phyloP scores from a whole-genome alignment of 2,113 vertebrate species.

The Megaceryle torquata region DNA sequence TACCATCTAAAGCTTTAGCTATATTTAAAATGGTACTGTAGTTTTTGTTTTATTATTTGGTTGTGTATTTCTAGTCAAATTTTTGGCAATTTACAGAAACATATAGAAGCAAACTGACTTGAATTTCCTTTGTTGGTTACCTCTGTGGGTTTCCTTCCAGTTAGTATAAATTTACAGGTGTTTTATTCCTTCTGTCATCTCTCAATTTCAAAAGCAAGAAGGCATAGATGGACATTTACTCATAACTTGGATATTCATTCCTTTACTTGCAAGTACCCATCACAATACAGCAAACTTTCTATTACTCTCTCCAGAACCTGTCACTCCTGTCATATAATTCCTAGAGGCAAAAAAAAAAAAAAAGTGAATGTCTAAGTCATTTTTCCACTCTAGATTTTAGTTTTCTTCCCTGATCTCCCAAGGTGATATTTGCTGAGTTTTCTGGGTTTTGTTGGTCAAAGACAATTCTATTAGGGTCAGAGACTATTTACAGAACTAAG shows the following conservation, averaged over 20 bases:
- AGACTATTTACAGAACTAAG: not conserved
- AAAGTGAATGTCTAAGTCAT: not conserved
- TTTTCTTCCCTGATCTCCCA: not conserved
- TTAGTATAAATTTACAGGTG: not conserved
- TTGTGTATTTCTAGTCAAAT: not conserved
- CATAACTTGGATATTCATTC: not conserved
- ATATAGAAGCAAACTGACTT: not conserved
- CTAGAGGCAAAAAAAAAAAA: not conserved
- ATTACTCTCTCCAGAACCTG: not conserved
- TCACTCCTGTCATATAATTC: not conserved
- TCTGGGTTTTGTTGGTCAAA: not conserved
- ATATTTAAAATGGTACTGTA: not conserved
- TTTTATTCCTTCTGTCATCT: not conserved
- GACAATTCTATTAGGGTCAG: not conserved
- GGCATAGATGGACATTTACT: not conserved
- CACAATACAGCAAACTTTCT: not conserved
- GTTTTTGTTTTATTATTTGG: not conserved
- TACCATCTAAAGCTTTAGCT: not conserved
- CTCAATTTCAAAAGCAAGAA: not conserved
- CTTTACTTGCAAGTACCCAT: not conserved
- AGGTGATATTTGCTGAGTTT: not conserved
- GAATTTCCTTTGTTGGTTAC: not conserved
- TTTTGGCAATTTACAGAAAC: not conserved
- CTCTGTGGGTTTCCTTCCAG: not conserved
- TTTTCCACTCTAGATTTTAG: not conserved